Conservation (phyloP, 2,888 invertebrate species). For the Lasioglossum calceatum region DNA sequence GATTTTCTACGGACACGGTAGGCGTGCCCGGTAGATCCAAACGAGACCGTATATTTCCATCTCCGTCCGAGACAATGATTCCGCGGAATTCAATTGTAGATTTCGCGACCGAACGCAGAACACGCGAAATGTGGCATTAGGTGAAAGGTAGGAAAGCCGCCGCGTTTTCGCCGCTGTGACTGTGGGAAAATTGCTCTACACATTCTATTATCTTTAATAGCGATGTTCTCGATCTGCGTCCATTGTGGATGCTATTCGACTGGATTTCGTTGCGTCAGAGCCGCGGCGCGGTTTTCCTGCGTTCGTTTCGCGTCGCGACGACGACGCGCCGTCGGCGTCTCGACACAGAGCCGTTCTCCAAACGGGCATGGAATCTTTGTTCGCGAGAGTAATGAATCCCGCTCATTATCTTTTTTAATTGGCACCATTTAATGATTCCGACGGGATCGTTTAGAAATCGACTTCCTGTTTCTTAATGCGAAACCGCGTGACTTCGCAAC, state of each 20-base stretch:
- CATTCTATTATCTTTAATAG: constrained; percentile 72
- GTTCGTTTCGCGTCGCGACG: constrained; percentile 20
- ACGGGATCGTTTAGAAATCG: constrained; percentile 59
- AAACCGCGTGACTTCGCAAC: constrained; percentile 18
- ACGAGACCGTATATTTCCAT: constrained; percentile 10
- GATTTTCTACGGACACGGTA: not conserved
- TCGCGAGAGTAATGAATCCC: constrained; percentile 50
- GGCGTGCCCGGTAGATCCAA: not conserved
- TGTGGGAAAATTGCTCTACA: constrained; percentile 69
- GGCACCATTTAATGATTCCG: constrained; percentile 61
- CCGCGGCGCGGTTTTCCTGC: constrained; percentile 56
- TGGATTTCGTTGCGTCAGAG: constrained; percentile 68
- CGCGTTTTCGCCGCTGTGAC: constrained; percentile 58
- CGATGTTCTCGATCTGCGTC: constrained; percentile 71
- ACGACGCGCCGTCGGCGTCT: not conserved
- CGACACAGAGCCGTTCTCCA: constrained; percentile 42
- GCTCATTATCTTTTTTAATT: constrained; percentile 62
- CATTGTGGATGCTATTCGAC: constrained; percentile 69
- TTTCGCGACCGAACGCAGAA: constrained; percentile 22
- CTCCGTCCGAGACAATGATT: not conserved
- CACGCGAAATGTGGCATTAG: constrained; percentile 56
- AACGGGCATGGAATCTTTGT: constrained; percentile 60
- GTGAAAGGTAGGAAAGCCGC: constrained; percentile 68
- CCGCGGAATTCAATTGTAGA: constrained; percentile 35
- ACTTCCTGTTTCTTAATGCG: constrained; percentile 56